phyloP scores from a whole-genome alignment of 35 echinoderm and acorn worm species.

The Anneissia japonica region DNA sequence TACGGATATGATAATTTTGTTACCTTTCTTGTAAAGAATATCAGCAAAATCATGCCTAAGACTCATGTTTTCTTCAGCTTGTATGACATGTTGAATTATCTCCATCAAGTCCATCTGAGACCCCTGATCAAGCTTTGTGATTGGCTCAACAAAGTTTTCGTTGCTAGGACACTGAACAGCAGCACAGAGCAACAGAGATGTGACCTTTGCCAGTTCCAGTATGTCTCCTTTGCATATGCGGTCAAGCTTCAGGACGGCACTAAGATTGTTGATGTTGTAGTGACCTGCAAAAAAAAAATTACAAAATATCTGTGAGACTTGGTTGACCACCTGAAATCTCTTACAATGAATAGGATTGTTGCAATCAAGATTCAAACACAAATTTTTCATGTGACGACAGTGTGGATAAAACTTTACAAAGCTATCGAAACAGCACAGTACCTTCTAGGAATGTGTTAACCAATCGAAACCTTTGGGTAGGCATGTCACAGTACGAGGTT shows the following conservation, averaged over 20 bases:
- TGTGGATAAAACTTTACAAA: too few relatives aligned
- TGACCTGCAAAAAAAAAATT: neutral
- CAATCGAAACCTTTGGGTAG: neutral
- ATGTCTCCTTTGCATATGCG: slow-evolving; percentile 3
- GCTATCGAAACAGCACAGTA: too few relatives aligned
- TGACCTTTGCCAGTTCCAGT: slow-evolving; percentile 59
- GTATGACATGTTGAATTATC: slow-evolving; percentile 68
- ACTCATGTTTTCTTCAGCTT: slow-evolving; percentile 15
- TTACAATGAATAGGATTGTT: too few relatives aligned
- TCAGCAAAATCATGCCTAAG: slow-evolving; percentile 62
- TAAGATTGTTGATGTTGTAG: neutral
- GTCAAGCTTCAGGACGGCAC: neutral
- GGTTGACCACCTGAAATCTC: too few relatives aligned
- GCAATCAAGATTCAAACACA: too few relatives aligned
- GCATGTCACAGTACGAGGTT: neutral
- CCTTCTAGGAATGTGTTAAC: neutral
- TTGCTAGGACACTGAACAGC: slow-evolving; percentile 65
- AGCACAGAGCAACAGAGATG: slow-evolving; percentile 57
- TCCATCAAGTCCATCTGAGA: slow-evolving; percentile 73
- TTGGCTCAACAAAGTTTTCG: slow-evolving; percentile 74
- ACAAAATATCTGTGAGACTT: too few relatives aligned
- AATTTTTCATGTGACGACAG: too few relatives aligned
- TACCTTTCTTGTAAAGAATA: slow-evolving; percentile 52
- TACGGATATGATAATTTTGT: neutral
- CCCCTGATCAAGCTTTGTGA: slow-evolving; percentile 64